Conservation (phyloP, 1,140 invertebrate genomes). For the Heliconius melpomene region DNA sequence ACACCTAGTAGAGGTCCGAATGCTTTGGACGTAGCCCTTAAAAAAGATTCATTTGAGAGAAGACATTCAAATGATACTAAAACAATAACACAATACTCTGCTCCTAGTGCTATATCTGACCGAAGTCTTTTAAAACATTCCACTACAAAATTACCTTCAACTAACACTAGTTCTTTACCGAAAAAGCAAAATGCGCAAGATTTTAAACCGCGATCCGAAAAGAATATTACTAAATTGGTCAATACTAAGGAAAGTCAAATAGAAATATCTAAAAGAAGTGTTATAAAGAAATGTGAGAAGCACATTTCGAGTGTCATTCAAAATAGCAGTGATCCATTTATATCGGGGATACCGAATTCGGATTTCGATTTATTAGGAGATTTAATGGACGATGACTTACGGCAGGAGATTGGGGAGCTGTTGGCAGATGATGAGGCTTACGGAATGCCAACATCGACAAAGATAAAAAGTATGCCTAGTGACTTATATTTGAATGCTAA, state of each 20-base stretch:
- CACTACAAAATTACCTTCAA: not conserved
- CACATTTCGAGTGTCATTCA: constrained; percentile 29
- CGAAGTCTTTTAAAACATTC: constrained; percentile 18
- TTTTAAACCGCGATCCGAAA: constrained; percentile 5
- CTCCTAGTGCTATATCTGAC: not conserved
- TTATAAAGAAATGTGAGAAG: constrained; percentile 14
- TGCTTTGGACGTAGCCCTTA: constrained; percentile 59
- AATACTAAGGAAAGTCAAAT: not conserved
- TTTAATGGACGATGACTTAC: constrained; percentile 72
- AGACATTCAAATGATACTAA: constrained; percentile 27
- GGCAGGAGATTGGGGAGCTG: constrained; percentile 72
- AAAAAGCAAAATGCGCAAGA: not conserved
- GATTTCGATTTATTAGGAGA: constrained; percentile 73
- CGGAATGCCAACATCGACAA: constrained; percentile 19
- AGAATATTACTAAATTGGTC: not conserved
- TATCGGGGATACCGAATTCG: constrained; percentile 62
- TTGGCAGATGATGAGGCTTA: constrained; percentile 65
- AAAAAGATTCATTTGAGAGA: constrained; percentile 52
- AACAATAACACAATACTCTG: not conserved
- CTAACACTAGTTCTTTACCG: not conserved
- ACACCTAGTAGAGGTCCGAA: constrained; percentile 65
- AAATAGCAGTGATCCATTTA: constrained; percentile 55
- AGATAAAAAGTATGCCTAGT: constrained; percentile 17
- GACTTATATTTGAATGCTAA: not conserved
- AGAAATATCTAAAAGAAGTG: constrained; percentile 24